These are phyloP conservation scores for Brotogeris chrysoptera DNA, from an alignment of 2,797 vertebrate species.

Conservation along the genomic window DNA sequence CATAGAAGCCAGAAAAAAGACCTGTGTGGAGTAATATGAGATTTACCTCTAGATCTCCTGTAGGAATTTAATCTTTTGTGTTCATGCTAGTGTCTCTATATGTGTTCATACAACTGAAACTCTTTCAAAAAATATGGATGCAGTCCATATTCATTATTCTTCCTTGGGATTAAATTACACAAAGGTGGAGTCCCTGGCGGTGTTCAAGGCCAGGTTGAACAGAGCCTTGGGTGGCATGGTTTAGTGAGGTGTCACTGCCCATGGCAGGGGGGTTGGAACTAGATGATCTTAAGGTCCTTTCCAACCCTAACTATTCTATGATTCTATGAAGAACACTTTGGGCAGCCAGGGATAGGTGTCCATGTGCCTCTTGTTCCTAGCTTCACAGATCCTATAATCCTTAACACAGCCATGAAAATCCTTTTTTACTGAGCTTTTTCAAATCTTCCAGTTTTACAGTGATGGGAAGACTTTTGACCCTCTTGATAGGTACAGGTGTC, in stretches of 20 bases:
- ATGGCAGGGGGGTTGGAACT: too few relatives aligned
- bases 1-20: neutral
- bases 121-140: neutral
- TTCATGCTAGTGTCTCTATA: accelerated
- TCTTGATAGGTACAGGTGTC: neutral
- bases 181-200: neutral
- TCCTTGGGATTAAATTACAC: neutral
- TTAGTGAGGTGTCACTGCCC: too few relatives aligned
- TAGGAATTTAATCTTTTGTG: neutral
- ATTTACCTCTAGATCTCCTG: neutral
- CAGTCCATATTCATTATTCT: neutral
- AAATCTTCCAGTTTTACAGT: neutral
- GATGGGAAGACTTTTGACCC: neutral
- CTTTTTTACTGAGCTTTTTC: neutral
- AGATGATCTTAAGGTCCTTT: too few relatives aligned
- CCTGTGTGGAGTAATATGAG: neutral
- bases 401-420: neutral
- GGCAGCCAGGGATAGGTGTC: neutral
- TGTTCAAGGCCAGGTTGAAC: too few relatives aligned
- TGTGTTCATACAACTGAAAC: neutral
- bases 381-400: neutral
- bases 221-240: too few relatives aligned
- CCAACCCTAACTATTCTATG: too few relatives aligned
- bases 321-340: neutral
- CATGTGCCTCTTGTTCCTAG: neutral